phyloP scores from a whole-genome alignment of 2,888 invertebrate genomes.

The Acronicta alni region DNA sequence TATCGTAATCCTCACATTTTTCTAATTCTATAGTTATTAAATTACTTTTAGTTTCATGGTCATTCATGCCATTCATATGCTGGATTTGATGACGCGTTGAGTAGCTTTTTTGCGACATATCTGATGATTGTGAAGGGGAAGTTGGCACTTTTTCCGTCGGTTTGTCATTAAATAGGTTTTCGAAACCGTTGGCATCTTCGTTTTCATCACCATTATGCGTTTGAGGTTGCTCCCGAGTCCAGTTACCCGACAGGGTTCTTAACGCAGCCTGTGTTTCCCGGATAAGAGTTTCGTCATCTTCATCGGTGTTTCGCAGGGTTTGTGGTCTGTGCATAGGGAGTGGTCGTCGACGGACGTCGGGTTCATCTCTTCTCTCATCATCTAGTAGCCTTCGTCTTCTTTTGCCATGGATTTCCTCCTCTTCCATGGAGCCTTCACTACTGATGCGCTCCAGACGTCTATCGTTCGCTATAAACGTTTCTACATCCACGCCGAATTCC shows the following conservation, averaged over 20 bases:
- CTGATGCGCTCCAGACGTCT: slow-evolving; percentile 74
- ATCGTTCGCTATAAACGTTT: slow-evolving; percentile 80
- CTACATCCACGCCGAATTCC: slow-evolving; percentile 90
- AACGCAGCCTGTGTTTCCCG: slow-evolving; percentile 96
- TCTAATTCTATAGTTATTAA: slow-evolving; percentile 71
- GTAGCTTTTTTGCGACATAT: slow-evolving; percentile 91
- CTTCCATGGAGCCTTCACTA: slow-evolving; percentile 84
- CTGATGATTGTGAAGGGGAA: slow-evolving; percentile 90
- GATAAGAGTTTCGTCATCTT: slow-evolving; percentile 95
- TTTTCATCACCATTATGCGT: slow-evolving; percentile 91
- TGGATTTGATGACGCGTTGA: slow-evolving; percentile 79
- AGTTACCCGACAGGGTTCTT: slow-evolving; percentile 95
- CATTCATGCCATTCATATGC: slow-evolving; percentile 68
- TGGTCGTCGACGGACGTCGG: slow-evolving; percentile 70
- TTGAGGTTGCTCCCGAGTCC: slow-evolving; percentile 92
- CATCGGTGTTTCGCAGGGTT: slow-evolving; percentile 76
- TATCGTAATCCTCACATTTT: slow-evolving; percentile 80
- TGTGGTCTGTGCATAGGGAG: slow-evolving; percentile 77
- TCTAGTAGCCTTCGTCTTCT: slow-evolving; percentile 85
- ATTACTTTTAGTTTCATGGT: slow-evolving; percentile 67
- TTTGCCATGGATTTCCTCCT: slow-evolving; percentile 79
- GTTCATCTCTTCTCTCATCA: slow-evolving; percentile 78
- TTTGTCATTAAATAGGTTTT: slow-evolving; percentile 95
- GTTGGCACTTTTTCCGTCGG: slow-evolving; percentile 92
- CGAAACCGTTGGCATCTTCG: slow-evolving; percentile 94